Evolutionary conservation across 1,140 invertebrate species (phyloP).

Genomic region (Pachyrhynchus sulphureomaculatus): DNA sequence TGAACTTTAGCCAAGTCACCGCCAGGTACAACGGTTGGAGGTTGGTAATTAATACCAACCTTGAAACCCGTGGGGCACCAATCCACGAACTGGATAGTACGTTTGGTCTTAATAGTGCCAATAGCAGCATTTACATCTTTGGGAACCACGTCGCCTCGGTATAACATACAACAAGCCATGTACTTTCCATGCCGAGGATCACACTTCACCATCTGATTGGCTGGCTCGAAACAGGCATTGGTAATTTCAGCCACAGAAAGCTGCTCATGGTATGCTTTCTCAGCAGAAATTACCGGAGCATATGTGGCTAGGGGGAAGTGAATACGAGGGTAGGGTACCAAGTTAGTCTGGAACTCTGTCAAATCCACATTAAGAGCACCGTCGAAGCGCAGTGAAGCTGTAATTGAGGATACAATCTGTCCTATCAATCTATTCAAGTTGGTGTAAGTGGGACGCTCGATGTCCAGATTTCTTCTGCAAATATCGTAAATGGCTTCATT

Average conservation of each 20-base stretch:
- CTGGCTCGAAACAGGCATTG: constrained; percentile 85
- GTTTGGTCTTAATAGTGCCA: constrained; percentile 83
- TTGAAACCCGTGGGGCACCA: too few species aligned
- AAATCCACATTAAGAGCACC: constrained; percentile 87
- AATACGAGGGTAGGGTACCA: constrained; percentile 83
- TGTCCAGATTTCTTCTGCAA: constrained; percentile 84
- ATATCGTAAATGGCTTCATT: constrained; percentile 91
- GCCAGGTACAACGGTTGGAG: too few species aligned
- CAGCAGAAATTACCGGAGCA: constrained; percentile 80
- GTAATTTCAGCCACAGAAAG: constrained; percentile 81
- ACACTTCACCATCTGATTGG: constrained; percentile 93
- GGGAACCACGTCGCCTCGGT: constrained; percentile 64
- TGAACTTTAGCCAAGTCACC: constrained; percentile 67
- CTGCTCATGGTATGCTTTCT: constrained; percentile 65
- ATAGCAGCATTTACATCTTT: constrained; percentile 89
- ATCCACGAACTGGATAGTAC: constrained; percentile 74
- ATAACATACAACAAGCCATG: constrained; percentile 77
- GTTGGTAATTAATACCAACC: too few species aligned
- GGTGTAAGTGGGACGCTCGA: constrained; percentile 80
- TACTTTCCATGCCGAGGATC: constrained; percentile 87
- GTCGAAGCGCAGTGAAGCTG: constrained; percentile 85
- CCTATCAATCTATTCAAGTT: constrained; percentile 80
- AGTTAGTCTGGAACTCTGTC: constrained; percentile 88
- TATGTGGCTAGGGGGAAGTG: constrained; percentile 83
- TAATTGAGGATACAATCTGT: constrained; percentile 85